Evolutionary conservation across 2,113 vertebrate species (phyloP), one percentile per base, ranked within the genome.

Genomic region (Mobula birostris): DNA sequence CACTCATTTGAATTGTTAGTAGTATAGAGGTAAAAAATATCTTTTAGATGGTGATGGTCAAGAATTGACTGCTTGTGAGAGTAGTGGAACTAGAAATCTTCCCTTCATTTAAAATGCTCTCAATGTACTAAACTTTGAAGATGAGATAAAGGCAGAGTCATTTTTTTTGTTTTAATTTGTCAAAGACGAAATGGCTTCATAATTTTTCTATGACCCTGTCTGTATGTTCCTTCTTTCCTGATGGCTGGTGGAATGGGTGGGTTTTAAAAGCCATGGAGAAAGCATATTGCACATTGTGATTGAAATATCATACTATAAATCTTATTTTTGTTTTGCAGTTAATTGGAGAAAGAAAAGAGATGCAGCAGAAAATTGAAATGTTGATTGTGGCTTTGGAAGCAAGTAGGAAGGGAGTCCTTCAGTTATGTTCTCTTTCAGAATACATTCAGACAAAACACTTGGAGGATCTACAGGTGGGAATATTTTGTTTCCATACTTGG

Each of bases 371-470:
- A 63, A 94, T 94, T 88, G 94, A 79, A 76, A 32, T 36, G 0
- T 61, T 24, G 17, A 82, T 90, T 17, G 94, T 94, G 40, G 48
- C 79, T 40, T 93, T 94, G 56, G 94, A 94, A 94, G 94, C 63
- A 66, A 87, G 90, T 40, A 40, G 2, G 21, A 94, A 94, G 21
- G 95, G 94, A 82, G 63, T 95, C 63, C 94, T 95, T 24, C 40
- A 91, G 2, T 76, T 90, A 27, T 48, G 32, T 32, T 36, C 79
- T 21, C 80, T 95, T 63, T 27, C 12, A 21, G 12, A 85, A 5
- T 40, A 94, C 66, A 94, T 95, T 78, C 3, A 87, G 12, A 40
- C 94, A 40, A 94, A 94, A 19, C 95, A 95, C 79, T 83, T 94
- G 80, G 15, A 12, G 19, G 94, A 19, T 27, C 94, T 95, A 27